phyloP scores from a whole-genome alignment of 1,140 invertebrate species.

The Drosophila kohkoa region DNA sequence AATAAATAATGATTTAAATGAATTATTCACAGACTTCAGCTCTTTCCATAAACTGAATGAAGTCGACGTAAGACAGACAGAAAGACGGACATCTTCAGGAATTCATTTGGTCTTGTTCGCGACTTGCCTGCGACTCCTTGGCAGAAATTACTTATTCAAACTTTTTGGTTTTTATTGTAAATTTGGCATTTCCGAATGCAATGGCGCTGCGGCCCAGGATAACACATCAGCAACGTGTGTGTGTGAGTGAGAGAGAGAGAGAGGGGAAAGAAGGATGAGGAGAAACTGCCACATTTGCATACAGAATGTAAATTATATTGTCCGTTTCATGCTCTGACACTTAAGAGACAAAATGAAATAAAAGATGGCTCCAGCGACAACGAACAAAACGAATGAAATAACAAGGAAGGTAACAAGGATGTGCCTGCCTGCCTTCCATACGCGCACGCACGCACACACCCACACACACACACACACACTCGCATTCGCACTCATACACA shows the following conservation, averaged over 20 bases:
- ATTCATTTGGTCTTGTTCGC: constrained; percentile 18
- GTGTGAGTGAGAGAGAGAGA: constrained; percentile 1
- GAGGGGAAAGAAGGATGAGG: constrained; percentile 5
- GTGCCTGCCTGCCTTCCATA: constrained; percentile 29
- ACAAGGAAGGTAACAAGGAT: constrained; percentile 49
- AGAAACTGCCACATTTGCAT: constrained; percentile 61
- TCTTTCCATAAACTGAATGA: constrained; percentile 27
- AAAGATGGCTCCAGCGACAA: constrained; percentile 67
- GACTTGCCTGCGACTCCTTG: constrained; percentile 21
- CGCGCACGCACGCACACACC: constrained; percentile 33
- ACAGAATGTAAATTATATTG: constrained; percentile 78
- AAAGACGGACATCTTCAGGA: background rate
- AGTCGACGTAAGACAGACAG: background rate
- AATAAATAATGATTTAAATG: constrained; percentile 58
- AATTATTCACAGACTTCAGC: constrained; percentile 48
- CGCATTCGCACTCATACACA: background rate
- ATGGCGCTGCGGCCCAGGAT: constrained; percentile 36
- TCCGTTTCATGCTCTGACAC: constrained; percentile 76
- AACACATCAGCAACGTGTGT: constrained; percentile 23
- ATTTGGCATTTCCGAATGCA: constrained; percentile 65
- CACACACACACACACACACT: constrained; percentile 11
- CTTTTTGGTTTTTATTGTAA: constrained; percentile 70
- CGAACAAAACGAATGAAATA: constrained; percentile 59
- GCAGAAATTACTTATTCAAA: constrained; percentile 64
- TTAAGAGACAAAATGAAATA: constrained; percentile 77